Conservation (phyloP, 64 coral and sea anemone species). For the Acropora yongei region DNA sequence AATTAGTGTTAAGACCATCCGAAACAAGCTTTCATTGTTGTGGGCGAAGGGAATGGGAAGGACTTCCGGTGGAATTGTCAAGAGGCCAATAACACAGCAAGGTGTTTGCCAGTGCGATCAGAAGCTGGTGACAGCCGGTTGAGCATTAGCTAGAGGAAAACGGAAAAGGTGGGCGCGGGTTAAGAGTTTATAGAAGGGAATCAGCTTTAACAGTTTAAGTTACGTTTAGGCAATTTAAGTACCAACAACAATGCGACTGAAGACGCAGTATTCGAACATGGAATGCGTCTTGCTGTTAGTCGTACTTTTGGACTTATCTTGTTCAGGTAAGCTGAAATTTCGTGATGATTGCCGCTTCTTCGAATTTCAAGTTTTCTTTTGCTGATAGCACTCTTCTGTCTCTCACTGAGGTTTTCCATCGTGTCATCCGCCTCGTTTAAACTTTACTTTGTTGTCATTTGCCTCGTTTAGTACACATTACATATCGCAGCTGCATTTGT, state of each 20-base stretch:
- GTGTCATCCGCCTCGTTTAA: background rate
- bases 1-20: too few species aligned
- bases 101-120: background rate
- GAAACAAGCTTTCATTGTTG: background rate
- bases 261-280: background rate
- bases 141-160: background rate
- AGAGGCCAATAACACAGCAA: background rate
- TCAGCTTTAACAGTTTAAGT: background rate
- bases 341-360: background rate
- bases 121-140: background rate
- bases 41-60: conserved; percentile 8
- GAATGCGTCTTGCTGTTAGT: background rate
- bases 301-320: background rate
- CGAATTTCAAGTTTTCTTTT: background rate
- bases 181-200: background rate
- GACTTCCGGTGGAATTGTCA: background rate
- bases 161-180: background rate
- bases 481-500: background rate
- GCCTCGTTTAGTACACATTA: background rate
- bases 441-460: background rate
- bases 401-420: background rate
- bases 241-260: background rate
- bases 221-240: background rate
- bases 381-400: background rate
- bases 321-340: conserved; percentile 19